Conservation (phyloP, 2,888 invertebrate species). For the Agrochola lota region DNA sequence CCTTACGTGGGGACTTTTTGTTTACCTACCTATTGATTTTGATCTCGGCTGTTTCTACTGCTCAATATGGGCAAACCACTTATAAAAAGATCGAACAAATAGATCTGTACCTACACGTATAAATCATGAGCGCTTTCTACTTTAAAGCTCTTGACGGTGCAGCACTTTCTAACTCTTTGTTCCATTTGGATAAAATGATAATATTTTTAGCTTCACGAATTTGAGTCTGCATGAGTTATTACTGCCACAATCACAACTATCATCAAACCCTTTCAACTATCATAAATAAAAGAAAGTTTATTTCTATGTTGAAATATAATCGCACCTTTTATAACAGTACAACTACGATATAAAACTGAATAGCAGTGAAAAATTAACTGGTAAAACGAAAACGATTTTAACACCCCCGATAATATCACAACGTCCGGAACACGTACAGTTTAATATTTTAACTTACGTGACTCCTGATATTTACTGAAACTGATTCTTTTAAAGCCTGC, state of each 20-base stretch:
- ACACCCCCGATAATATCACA: constrained; percentile 64
- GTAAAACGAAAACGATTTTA: constrained; percentile 55
- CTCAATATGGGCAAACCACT: not conserved
- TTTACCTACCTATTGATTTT: not conserved
- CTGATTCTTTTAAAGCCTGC: constrained; percentile 28
- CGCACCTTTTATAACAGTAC: constrained; percentile 21
- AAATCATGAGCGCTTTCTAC: not conserved
- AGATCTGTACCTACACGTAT: not conserved
- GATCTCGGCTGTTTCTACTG: not conserved
- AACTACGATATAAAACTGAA: constrained; percentile 42
- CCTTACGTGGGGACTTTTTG: not conserved
- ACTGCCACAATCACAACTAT: not conserved
- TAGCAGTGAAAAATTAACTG: constrained; percentile 59
- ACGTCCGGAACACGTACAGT: constrained; percentile 66
- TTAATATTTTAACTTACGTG: constrained; percentile 66
- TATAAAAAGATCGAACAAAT: not conserved
- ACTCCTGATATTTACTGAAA: constrained; percentile 44
- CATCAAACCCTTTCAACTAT: not conserved
- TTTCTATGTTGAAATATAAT: constrained; percentile 34
- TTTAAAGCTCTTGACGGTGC: not conserved
- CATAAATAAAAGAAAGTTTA: constrained; percentile 17
- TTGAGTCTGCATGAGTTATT: not conserved
- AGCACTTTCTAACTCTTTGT: not conserved
- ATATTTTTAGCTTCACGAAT: not conserved
- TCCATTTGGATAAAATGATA: not conserved